Evolutionary conservation across 1,140 invertebrate genomes (phyloP).

Genomic region (Contarinia nasturtii): DNA sequence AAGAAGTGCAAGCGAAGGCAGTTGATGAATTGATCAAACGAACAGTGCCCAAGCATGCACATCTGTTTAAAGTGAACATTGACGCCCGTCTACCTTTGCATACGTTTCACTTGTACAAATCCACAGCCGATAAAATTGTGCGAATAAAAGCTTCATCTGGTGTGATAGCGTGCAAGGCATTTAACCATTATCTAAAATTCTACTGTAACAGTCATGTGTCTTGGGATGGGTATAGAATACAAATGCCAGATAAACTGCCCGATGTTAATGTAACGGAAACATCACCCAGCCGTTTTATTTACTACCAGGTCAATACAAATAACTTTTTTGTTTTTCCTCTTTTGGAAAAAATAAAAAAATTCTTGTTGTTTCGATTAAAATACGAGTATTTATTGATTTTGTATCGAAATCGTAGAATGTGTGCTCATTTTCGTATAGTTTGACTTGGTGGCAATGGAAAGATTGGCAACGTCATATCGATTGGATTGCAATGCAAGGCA

Average conservation of each 20-base stretch:
- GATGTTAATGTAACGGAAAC: slow-evolving; percentile 34
- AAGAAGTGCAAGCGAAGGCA: slow-evolving; percentile 27
- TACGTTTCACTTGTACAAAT: slow-evolving; percentile 11
- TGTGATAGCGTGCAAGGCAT: slow-evolving; percentile 62
- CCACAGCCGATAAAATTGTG: slow-evolving; percentile 16
- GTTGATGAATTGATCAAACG: slow-evolving; percentile 30
- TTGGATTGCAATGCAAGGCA: slow-evolving; percentile 91
- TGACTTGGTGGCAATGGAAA: slow-evolving; percentile 69
- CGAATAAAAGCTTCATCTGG: slow-evolving; percentile 54
- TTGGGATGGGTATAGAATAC: slow-evolving; percentile 55
- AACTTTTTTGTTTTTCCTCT: too few relatives aligned
- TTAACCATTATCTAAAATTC: slow-evolving; percentile 76
- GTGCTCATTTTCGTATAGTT: slow-evolving; percentile 81
- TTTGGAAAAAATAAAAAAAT: too few relatives aligned
- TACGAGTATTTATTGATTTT: too few relatives aligned
- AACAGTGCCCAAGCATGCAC: slow-evolving; percentile 25
- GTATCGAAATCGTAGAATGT: too few relatives aligned
- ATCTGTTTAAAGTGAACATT: slow-evolving; percentile 30
- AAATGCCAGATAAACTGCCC: slow-evolving; percentile 35
- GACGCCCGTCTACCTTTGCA: slow-evolving; percentile 23
- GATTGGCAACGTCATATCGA: slow-evolving; percentile 81
- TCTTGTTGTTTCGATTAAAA: too few relatives aligned
- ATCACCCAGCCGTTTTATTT: slow-evolving; percentile 22
- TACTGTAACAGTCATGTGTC: slow-evolving; percentile 64
- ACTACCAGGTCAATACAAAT: too few relatives aligned